Evolutionary conservation across 2,797 vertebrate genomes (phyloP).

Genomic region (Pogoniulus pusillus): DNA sequence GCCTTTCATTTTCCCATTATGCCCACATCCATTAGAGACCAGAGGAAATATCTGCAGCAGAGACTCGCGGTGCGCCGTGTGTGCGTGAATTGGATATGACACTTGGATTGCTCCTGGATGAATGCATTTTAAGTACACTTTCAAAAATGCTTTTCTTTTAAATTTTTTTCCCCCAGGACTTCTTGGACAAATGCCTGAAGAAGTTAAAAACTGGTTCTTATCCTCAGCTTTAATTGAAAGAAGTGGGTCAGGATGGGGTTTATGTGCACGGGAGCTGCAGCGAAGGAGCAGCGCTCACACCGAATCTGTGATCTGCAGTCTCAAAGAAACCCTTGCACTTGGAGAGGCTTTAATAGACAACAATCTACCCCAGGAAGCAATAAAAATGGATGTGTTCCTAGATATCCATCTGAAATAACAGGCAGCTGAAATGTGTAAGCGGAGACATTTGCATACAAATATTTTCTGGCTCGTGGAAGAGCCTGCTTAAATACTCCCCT

Average conservation of each 20-base stretch:
- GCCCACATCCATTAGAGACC: conserved; percentile 34
- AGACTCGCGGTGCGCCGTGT: not conserved
- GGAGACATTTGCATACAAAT: conserved; percentile 40
- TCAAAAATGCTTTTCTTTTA: conserved; percentile 13
- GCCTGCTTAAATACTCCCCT: conserved; percentile 22
- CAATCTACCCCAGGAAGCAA: conserved; percentile 4
- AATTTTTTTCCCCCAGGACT: not conserved
- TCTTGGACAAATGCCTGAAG: conserved; percentile 31
- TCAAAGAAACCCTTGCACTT: not conserved
- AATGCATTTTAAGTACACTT: conserved; percentile 39
- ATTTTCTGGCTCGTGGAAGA: not conserved
- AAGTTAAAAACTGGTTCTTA: conserved; percentile 21
- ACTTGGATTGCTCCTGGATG: conserved; percentile 54
- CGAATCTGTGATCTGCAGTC: conserved; percentile 4
- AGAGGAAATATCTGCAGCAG: conserved; percentile 1
- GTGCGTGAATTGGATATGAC: conserved; percentile 40
- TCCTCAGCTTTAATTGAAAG: conserved; percentile 13
- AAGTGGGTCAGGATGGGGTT: conserved; percentile 30
- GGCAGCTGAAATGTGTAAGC: not conserved
- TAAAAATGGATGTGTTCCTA: conserved; percentile 5
- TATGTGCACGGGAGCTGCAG: not conserved
- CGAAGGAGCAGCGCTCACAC: not conserved
- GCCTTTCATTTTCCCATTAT: conserved; percentile 52
- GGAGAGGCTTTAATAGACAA: conserved; percentile 2
- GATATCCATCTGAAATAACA: conserved; percentile 44